phyloP scores from a whole-genome alignment of 2,888 invertebrate species.

The Synanthedon myopaeformis region DNA sequence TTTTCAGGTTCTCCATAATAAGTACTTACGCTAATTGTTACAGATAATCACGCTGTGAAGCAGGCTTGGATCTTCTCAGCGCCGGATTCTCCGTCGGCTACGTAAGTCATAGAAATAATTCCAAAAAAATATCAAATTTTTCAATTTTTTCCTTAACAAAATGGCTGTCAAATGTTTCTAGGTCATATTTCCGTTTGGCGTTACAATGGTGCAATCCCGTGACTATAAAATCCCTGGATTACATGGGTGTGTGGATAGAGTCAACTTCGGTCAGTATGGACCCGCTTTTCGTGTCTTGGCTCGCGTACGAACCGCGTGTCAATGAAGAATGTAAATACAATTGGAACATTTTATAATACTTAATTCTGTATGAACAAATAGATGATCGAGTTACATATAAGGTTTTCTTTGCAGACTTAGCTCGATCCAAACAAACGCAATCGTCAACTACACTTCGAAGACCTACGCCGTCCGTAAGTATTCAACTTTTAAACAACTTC shows the following conservation, averaged over 20 bases:
- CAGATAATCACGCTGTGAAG: constrained; percentile 26
- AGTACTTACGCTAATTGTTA: constrained; percentile 2
- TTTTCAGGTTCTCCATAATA: not conserved
- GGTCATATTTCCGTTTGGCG: constrained; percentile 36
- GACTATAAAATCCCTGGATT: constrained; percentile 25
- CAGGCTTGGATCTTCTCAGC: constrained; percentile 55
- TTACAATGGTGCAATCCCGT: constrained; percentile 31
- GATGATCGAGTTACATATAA: too few species aligned
- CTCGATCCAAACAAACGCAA: not conserved
- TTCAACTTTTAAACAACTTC: not conserved
- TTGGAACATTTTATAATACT: not conserved
- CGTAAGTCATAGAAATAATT: constrained; percentile 24
- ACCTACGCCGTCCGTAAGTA: constrained; percentile 34
- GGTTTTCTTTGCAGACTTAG: not conserved
- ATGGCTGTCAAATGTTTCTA: constrained; percentile 11
- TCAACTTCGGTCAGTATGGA: constrained; percentile 57
- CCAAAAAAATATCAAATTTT: too few species aligned
- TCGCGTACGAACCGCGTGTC: constrained; percentile 62
- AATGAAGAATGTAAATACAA: not conserved
- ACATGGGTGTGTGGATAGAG: constrained; percentile 39
- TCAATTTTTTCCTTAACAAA: too few species aligned
- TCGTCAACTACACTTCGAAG: constrained; percentile 11
- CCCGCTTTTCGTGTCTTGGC: constrained; percentile 74
- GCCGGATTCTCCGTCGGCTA: constrained; percentile 33
- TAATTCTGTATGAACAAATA: too few species aligned